phyloP scores from a whole-genome alignment of 2,797 vertebrate species.

The Anguilla anguilla region DNA sequence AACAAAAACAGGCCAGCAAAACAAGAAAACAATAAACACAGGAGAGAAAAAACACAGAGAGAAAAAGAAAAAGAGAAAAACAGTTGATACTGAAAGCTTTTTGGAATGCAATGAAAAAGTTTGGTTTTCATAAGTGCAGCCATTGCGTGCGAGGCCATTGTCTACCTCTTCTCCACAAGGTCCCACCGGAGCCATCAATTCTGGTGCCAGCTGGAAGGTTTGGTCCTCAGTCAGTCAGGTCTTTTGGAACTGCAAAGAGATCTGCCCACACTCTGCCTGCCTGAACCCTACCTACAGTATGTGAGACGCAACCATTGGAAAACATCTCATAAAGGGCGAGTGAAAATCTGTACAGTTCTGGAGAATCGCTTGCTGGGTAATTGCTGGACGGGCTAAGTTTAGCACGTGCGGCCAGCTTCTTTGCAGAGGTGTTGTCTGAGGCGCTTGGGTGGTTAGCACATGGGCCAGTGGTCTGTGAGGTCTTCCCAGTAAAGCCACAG shows the following conservation, averaged over 20 bases:
- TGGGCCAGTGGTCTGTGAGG: constrained; percentile 56
- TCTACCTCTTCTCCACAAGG: constrained; percentile 28
- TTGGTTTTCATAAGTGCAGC: constrained; percentile 24
- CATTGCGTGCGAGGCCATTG: constrained; percentile 11
- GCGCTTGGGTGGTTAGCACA: constrained; percentile 55
- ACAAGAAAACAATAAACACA: constrained; percentile 25
- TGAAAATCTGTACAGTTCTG: constrained; percentile 37
- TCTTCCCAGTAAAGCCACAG: too few relatives aligned
- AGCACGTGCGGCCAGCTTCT: constrained; percentile 54
- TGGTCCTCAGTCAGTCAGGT: constrained; percentile 19
- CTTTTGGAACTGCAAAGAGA: background rate
- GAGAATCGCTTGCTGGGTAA: constrained; percentile 60
- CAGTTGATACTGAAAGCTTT: too few relatives aligned
- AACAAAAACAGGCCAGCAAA: constrained; percentile 37
- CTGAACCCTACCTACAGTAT: background rate
- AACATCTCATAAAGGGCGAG: constrained; percentile 21
- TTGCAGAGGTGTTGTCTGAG: constrained; percentile 17
- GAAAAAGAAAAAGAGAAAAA: too few relatives aligned
- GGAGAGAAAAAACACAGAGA: constrained; percentile 5
- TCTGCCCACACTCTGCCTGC: background rate
- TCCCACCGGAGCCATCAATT: constrained; percentile 14
- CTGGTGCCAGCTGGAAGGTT: constrained; percentile 17
- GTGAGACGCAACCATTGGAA: background rate
- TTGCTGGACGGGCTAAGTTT: constrained; percentile 62
- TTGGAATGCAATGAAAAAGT: constrained; percentile 10